phyloP scores from a whole-genome alignment of 2,113 vertebrate species.

The Gasterosteus aculeatus region DNA sequence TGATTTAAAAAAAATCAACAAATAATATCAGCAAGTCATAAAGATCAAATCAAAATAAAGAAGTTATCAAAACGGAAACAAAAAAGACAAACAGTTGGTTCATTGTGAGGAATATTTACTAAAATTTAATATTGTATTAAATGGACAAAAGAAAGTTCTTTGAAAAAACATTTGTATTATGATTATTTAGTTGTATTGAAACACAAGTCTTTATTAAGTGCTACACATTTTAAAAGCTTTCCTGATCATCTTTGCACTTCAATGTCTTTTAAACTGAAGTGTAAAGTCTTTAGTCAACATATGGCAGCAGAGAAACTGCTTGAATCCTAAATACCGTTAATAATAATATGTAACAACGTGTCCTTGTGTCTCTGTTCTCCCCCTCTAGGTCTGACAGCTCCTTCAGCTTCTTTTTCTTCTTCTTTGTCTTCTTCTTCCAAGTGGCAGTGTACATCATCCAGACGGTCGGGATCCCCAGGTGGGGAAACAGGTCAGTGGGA shows the following conservation, averaged over 20 bases:
- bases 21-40: background rate
- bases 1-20: background rate
- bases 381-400: conserved; percentile 95
- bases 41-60: too few relatives aligned
- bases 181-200: background rate
- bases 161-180: background rate
- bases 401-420: conserved; percentile 99
- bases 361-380: conserved; percentile 21
- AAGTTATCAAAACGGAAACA: background rate
- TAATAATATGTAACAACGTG: background rate
- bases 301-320: background rate
- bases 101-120: background rate
- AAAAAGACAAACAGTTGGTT: background rate
- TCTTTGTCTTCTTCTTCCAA: conserved; percentile 97
- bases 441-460: conserved; percentile 94
- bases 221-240: background rate
- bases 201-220: background rate
- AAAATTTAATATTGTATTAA: background rate
- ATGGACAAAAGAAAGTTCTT: background rate
- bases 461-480: conserved; percentile 88
- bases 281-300: background rate
- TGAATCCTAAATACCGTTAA: background rate
- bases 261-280: background rate
- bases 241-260: background rate
- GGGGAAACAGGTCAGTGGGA: conserved; percentile 92